Conservation (phyloP, 2,797 vertebrate genomes). For the Takifugu ocellatus region DNA sequence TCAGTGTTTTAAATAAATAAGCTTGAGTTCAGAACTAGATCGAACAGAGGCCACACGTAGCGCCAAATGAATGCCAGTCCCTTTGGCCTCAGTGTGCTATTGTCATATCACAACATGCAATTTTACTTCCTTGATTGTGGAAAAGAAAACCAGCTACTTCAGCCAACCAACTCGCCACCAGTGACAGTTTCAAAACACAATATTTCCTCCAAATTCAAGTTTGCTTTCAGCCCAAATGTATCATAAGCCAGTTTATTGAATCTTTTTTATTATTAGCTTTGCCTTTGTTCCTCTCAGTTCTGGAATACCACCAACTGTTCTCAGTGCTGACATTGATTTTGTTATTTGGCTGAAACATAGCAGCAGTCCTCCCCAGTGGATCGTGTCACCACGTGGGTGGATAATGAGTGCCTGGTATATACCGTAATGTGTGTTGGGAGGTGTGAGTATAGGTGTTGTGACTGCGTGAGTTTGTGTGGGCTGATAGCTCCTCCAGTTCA, state of each 20-base stretch:
- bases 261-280: slow-evolving; percentile 44
- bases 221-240: slow-evolving; percentile 31
- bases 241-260: slow-evolving; percentile 40
- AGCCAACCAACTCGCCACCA: slow-evolving; percentile 34
- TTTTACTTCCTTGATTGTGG: slow-evolving; percentile 25
- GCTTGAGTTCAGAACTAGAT: slow-evolving; percentile 25
- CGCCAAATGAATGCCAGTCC: slow-evolving; percentile 24
- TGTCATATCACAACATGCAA: slow-evolving; percentile 14
- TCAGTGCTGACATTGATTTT: slow-evolving; percentile 55
- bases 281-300: slow-evolving; percentile 54
- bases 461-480: slow-evolving; percentile 58
- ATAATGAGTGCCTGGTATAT: slow-evolving; percentile 59
- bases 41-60: slow-evolving; percentile 20
- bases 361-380: slow-evolving; percentile 52
- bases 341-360: slow-evolving; percentile 56
- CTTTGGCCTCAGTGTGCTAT: slow-evolving; percentile 15
- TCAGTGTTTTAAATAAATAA: slow-evolving; percentile 17
- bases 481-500: slow-evolving; percentile 58
- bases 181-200: slow-evolving; percentile 29
- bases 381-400: slow-evolving; percentile 59
- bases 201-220: slow-evolving; percentile 24
- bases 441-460: slow-evolving; percentile 26
- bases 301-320: slow-evolving; percentile 47
- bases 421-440: slow-evolving; percentile 41
- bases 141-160: slow-evolving; percentile 32